Evolutionary conservation across 64 coral and sea anemone genomes (phyloP).

Genomic region (Montipora capricornis): DNA sequence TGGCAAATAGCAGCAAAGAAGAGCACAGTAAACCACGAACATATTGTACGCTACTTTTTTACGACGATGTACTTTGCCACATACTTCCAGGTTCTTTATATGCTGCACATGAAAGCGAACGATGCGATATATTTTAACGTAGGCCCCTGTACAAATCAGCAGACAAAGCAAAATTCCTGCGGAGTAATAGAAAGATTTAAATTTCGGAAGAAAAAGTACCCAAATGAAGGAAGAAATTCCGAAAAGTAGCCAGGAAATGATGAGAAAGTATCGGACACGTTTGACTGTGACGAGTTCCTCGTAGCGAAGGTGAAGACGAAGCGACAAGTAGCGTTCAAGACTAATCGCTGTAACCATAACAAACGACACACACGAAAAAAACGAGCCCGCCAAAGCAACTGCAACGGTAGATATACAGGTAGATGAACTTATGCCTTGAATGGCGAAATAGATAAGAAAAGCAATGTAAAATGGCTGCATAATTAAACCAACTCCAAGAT

Average conservation of each 20-base stretch:
- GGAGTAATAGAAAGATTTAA: not conserved
- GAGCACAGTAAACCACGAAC: constrained; percentile 30
- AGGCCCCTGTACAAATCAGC: constrained; percentile 49
- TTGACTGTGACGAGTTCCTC: constrained; percentile 36
- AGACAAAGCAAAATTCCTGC: constrained; percentile 19
- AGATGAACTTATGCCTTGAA: not conserved
- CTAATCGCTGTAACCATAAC: constrained; percentile 55
- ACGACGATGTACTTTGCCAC: not conserved
- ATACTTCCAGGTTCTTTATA: constrained; percentile 29
- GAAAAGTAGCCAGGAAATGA: constrained; percentile 43
- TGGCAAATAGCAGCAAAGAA: constrained; percentile 21
- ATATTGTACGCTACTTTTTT: constrained; percentile 28
- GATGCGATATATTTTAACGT: constrained; percentile 57
- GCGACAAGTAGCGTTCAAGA: constrained; percentile 52
- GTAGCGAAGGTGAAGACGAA: constrained; percentile 61
- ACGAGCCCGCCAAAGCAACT: not conserved
- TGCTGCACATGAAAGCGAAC: constrained; percentile 18
- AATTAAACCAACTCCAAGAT: constrained; percentile 47
- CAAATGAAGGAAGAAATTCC: constrained; percentile 27
- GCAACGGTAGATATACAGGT: not conserved
- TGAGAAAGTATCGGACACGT: constrained; percentile 17
- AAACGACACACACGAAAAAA: constrained; percentile 52
- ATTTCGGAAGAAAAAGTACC: constrained; percentile 25
- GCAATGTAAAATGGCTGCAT: constrained; percentile 47
- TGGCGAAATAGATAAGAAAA: not conserved